Percentiles rank a stretch among this genome's conserved stretches.
phyloP scores from a whole-genome alignment of 2,888 invertebrate species.

The Tipula vernalis region DNA sequence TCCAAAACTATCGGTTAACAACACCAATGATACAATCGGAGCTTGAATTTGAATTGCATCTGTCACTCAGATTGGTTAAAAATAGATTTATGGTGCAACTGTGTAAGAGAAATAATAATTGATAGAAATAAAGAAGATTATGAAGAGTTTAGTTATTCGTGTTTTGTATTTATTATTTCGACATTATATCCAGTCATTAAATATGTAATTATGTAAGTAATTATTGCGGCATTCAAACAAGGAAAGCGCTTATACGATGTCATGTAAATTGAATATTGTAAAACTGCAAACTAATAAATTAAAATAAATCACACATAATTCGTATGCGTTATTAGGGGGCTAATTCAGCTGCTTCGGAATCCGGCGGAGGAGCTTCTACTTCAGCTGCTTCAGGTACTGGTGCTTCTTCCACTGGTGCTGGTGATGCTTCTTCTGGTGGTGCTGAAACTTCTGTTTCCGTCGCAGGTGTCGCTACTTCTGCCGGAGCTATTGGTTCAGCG shows the following conservation, averaged over 20 bases:
- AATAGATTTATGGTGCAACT: not conserved
- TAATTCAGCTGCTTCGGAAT: not conserved
- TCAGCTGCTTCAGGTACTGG: not conserved
- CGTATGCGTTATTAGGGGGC: no score
- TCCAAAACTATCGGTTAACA: not conserved
- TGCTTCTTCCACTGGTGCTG: not conserved
- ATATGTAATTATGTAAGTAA: no score
- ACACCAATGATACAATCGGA: not conserved
- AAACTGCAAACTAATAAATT: no score
- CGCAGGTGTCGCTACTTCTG: not conserved
- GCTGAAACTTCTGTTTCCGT: conserved; percentile 17
- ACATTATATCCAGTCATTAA: no score
- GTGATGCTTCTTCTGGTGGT: no score
- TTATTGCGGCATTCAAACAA: no score
- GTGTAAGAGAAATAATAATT: not conserved
- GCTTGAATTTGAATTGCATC: not conserved
- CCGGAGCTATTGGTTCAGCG: not conserved
- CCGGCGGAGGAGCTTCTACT: no score
- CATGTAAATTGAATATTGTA: no score
- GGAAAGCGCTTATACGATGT: no score
- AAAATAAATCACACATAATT: no score
- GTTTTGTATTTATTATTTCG: no score
- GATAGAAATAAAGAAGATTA: not conserved
- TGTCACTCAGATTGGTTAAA: not conserved
- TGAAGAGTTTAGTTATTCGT: no score